Percentiles rank a stretch among this genome's conserved stretches.
These are phyloP conservation scores for Lophius piscatorius DNA, from an alignment of 2,113 vertebrate species.

Conservation along the genomic window DNA sequence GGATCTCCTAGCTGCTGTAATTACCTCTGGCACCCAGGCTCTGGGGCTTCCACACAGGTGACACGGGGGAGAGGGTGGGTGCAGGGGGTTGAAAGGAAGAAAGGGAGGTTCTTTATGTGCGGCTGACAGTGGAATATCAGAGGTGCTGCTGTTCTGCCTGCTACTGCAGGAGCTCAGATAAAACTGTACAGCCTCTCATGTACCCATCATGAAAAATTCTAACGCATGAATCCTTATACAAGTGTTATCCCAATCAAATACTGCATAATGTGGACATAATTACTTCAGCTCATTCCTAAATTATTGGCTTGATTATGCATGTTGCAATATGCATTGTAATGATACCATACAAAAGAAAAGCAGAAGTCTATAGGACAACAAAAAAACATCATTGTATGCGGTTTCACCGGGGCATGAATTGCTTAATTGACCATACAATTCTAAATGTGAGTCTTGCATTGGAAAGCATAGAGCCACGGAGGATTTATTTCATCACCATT, in stretches of 20 bases:
- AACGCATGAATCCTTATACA: conserved; percentile 17
- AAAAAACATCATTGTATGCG: too few species aligned
- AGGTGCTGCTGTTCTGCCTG: conserved; percentile 50
- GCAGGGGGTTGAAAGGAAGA: conserved; percentile 42
- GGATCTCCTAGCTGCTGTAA: conserved; percentile 73
- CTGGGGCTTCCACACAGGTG: conserved; percentile 75
- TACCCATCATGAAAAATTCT: conserved; percentile 11
- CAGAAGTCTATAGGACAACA: background rate
- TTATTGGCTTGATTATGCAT: too few species aligned
- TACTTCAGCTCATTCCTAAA: background rate
- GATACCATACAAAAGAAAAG: conserved; percentile 29
- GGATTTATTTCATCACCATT: conserved; percentile 35
- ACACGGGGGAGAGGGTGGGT: conserved; percentile 62
- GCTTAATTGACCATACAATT: conserved; percentile 31
- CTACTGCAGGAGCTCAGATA: conserved; percentile 41
- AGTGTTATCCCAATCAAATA: background rate
- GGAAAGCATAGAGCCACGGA: conserved; percentile 21
- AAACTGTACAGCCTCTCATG: conserved; percentile 28
- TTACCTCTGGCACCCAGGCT: conserved; percentile 80
- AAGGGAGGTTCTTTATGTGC: conserved; percentile 42
- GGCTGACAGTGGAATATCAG: conserved; percentile 60
- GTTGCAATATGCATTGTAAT: too few species aligned
- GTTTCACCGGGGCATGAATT: conserved; percentile 3
- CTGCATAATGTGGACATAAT: background rate
- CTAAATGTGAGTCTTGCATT: conserved; percentile 15